Evolutionary conservation across 1,140 invertebrate species (phyloP).

Genomic region (Zophobas morio): DNA sequence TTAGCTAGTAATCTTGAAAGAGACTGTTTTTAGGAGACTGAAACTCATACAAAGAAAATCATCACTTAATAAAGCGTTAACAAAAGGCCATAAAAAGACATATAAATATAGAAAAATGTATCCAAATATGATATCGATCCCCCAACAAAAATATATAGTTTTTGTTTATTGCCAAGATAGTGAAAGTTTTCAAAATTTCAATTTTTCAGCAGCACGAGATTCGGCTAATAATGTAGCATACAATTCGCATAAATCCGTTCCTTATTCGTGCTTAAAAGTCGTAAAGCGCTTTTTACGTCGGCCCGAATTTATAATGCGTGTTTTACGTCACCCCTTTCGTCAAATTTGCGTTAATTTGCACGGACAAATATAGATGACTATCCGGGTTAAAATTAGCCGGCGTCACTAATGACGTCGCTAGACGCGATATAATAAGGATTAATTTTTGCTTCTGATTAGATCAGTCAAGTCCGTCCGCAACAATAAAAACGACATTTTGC

Average conservation of each 20-base stretch:
- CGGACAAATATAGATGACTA: constrained; percentile 12
- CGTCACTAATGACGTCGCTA: constrained; percentile 29
- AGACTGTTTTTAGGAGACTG: too few relatives aligned
- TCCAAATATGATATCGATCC: too few relatives aligned
- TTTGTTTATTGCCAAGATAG: too few relatives aligned
- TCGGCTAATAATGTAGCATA: too few relatives aligned
- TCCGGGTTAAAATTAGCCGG: constrained; percentile 19
- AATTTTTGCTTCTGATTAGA: constrained; percentile 24
- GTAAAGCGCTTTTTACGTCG: neutral
- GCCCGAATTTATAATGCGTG: neutral
- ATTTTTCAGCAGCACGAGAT: too few relatives aligned
- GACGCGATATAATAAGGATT: constrained; percentile 16
- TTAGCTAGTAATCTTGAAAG: too few relatives aligned
- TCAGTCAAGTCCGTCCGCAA: constrained; percentile 18
- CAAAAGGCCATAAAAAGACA: too few relatives aligned
- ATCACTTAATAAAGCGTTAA: too few relatives aligned
- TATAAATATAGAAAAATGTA: too few relatives aligned
- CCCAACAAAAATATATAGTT: too few relatives aligned
- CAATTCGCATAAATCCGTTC: neutral
- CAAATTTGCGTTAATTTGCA: constrained; percentile 23
- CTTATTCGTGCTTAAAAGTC: neutral
- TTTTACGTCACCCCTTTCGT: constrained; percentile 20
- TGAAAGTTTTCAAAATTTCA: too few relatives aligned
- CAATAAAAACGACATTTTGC: constrained; percentile 27
- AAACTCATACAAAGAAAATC: too few relatives aligned